phyloP scores from a whole-genome alignment of 2,113 vertebrate genomes.

The Xiphias gladius region DNA sequence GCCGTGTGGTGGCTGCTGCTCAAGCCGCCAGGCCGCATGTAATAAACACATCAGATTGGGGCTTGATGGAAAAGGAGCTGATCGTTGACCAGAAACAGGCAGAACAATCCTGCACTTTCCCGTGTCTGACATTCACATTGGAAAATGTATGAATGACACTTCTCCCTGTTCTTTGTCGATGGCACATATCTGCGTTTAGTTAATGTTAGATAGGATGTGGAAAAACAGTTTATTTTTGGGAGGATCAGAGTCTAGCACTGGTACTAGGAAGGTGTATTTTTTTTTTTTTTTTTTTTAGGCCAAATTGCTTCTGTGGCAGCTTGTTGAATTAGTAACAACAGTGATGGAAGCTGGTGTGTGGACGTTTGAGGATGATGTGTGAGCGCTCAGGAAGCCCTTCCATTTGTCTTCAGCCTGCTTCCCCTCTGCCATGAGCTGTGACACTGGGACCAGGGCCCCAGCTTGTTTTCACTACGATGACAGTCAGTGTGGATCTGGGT shows the following conservation, averaged over 20 bases:
- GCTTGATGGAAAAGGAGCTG: slow-evolving; percentile 38
- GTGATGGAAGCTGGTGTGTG: slow-evolving; percentile 24
- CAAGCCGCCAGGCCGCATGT: slow-evolving; percentile 50
- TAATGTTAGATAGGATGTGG: slow-evolving; percentile 64
- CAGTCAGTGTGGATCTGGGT: slow-evolving; percentile 68
- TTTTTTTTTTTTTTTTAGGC: too few species aligned
- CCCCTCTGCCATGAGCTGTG: slow-evolving; percentile 44
- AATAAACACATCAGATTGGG: slow-evolving; percentile 75
- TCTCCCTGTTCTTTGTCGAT: slow-evolving; percentile 45
- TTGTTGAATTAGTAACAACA: slow-evolving; percentile 60
- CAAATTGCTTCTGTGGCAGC: slow-evolving; percentile 51
- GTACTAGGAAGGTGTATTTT: slow-evolving; percentile 25
- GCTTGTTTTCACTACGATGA: slow-evolving; percentile 73
- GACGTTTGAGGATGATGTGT: slow-evolving; percentile 52
- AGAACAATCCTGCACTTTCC: slow-evolving; percentile 26
- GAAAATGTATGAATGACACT: slow-evolving; percentile 47
- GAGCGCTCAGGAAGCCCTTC: slow-evolving; percentile 45
- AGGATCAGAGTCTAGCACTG: slow-evolving; percentile 30
- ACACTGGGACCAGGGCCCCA: slow-evolving; percentile 42
- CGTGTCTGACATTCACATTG: slow-evolving; percentile 28
- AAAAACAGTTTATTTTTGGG: slow-evolving; percentile 46
- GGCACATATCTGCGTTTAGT: slow-evolving; percentile 53
- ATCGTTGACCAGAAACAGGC: slow-evolving; percentile 49
- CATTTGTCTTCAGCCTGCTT: slow-evolving; percentile 41
- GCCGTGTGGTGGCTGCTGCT: slow-evolving; percentile 44